These are phyloP conservation scores for Acridotheres tristis DNA, from an alignment of 2,797 vertebrate species.

Conservation along the genomic window DNA sequence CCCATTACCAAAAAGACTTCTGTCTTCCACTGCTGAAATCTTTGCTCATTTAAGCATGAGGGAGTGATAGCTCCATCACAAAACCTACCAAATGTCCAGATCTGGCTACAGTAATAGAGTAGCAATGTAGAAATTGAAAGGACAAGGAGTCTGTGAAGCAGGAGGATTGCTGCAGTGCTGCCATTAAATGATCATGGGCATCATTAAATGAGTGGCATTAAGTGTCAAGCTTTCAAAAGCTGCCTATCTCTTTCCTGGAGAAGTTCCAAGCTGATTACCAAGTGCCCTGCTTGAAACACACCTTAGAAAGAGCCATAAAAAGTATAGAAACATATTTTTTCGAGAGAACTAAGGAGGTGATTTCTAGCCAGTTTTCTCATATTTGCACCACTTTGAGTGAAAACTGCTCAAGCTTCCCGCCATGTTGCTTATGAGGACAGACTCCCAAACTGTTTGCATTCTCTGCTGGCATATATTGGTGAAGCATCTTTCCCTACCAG, in stretches of 20 bases:
- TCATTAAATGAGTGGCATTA: not conserved
- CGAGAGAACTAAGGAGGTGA: not conserved
- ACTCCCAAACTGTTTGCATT: not conserved
- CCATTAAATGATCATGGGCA: not conserved
- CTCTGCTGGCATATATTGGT: not conserved
- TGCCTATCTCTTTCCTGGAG: conserved; percentile 8
- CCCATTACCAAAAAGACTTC: not conserved
- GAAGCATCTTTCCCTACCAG: not conserved
- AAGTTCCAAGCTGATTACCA: not conserved
- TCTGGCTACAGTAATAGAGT: not conserved
- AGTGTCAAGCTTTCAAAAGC: conserved; percentile 1
- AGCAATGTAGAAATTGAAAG: not conserved
- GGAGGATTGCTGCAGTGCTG: not conserved
- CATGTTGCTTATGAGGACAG: not conserved
- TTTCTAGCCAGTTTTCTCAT: not conserved
- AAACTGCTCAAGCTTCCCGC: not conserved
- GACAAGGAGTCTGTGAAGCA: not conserved
- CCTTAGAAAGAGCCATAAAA: not conserved
- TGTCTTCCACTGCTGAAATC: not conserved
- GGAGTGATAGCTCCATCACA: not conserved
- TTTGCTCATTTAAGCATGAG: not conserved
- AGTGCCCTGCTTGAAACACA: not conserved
- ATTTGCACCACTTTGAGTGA: not conserved
- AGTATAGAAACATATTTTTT: not conserved
- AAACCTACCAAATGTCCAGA: not conserved